These are phyloP conservation scores for Helostoma temminkii DNA, from an alignment of 2,797 vertebrate species.

Conservation along the genomic window DNA sequence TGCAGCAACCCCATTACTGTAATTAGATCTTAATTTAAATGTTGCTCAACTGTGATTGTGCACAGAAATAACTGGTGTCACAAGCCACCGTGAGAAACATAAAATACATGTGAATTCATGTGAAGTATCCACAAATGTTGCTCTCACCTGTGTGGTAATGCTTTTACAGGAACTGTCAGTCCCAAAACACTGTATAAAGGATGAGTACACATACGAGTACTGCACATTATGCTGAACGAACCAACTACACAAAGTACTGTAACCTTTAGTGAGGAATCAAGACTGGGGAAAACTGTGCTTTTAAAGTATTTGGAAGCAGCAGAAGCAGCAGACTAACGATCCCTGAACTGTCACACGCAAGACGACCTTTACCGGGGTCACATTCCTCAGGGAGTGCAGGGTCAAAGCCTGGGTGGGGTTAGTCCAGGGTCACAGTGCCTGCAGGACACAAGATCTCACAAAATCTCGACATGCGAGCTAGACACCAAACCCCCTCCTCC, in stretches of 20 bases:
- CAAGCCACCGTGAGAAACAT: too few species aligned
- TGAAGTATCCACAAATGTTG: too few species aligned
- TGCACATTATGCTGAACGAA: neutral
- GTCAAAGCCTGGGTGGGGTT: slow-evolving; percentile 83
- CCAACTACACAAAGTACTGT: slow-evolving; percentile 10
- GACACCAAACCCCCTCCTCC: slow-evolving; percentile 1
- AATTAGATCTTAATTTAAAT: slow-evolving; percentile 15
- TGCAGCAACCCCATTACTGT: neutral
- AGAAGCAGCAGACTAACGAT: slow-evolving; percentile 61
- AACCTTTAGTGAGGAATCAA: slow-evolving; percentile 33
- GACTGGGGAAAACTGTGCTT: slow-evolving; percentile 14
- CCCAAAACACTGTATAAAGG: neutral
- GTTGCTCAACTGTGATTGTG: neutral
- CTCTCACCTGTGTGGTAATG: too few species aligned
- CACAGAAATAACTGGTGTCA: too few species aligned
- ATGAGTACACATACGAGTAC: neutral
- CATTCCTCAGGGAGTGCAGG: slow-evolving; percentile 83
- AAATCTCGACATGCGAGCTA: slow-evolving; percentile 55
- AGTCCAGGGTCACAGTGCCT: slow-evolving; percentile 79
- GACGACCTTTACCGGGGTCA: slow-evolving; percentile 76
- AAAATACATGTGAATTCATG: too few species aligned
- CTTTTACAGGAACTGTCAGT: too few species aligned
- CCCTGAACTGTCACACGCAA: slow-evolving; percentile 65
- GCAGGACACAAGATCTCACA: slow-evolving; percentile 71
- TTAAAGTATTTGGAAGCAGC: slow-evolving; percentile 39